Conservation (phyloP, 2,888 invertebrate species). For the Patella depressa region DNA sequence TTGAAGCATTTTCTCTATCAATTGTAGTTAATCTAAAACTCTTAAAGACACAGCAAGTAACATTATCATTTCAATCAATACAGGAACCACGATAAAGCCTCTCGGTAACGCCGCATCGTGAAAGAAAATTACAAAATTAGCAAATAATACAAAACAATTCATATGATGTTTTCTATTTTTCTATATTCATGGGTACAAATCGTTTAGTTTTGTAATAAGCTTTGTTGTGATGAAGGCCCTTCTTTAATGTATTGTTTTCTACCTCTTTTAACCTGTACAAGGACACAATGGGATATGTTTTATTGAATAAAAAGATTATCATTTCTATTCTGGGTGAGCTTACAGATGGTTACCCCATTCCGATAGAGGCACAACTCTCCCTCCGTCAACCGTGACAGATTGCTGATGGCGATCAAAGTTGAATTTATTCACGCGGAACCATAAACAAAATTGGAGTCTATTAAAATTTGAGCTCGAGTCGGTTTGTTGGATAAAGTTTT, state of each 20-base stretch:
- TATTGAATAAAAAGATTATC: too few species aligned
- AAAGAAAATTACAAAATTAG: too few species aligned
- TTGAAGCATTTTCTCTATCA: background rate
- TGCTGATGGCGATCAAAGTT: background rate
- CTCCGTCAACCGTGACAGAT: background rate
- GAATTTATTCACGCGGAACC: slow-evolving; percentile 2
- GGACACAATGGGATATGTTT: too few species aligned
- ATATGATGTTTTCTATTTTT: too few species aligned
- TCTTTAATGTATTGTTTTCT: too few species aligned
- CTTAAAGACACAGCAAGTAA: background rate
- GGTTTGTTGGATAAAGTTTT: background rate
- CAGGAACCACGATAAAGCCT: background rate
- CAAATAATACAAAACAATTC: too few species aligned
- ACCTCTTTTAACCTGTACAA: too few species aligned
- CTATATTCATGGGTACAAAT: too few species aligned
- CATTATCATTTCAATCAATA: background rate
- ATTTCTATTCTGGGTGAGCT: background rate
- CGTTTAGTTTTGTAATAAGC: too few species aligned
- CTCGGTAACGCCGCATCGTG: too few species aligned
- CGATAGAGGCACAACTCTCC: background rate
- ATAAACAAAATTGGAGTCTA: background rate
- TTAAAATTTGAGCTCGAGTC: background rate
- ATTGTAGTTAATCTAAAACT: background rate
- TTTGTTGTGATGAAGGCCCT: too few species aligned
- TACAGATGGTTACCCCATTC: slow-evolving; percentile 7